These are phyloP conservation scores for Pristionchus fissidentatus DNA, from an alignment of 2,888 invertebrate genomes.

Conservation along the genomic window DNA sequence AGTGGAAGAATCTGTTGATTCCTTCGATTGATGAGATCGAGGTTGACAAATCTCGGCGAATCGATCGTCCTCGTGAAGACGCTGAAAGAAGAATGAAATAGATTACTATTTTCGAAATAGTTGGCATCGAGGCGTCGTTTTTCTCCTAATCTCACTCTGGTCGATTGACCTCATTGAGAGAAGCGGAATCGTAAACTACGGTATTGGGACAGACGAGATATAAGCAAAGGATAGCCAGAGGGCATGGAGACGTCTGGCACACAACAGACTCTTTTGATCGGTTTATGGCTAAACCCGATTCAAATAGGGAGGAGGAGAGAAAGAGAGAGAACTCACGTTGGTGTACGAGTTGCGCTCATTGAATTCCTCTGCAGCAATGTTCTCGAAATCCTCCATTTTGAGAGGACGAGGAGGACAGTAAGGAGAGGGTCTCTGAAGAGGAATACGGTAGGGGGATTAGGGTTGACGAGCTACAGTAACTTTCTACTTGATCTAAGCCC, in stretches of 20 bases:
- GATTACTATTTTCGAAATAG: too few species aligned
- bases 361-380: conserved; percentile 48
- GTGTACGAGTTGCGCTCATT: conserved; percentile 45
- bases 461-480: not conserved
- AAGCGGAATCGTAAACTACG: not conserved
- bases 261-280: not conserved
- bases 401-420: conserved; percentile 35
- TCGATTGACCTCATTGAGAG: not conserved
- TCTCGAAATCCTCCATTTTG: conserved; percentile 50
- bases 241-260: not conserved
- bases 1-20: not conserved
- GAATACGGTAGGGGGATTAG: not conserved
- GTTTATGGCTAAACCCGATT: too few species aligned
- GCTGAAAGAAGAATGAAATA: not conserved
- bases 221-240: not conserved
- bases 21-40: not conserved
- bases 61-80: conserved; percentile 25
- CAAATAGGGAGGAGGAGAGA: too few species aligned
- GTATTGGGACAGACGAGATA: not conserved
- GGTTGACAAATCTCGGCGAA: not conserved
- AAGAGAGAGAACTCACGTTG: conserved; percentile 4
- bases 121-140: not conserved
- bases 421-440: conserved; percentile 19
- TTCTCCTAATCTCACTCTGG: not conserved
- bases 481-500: too few species aligned